phyloP scores from a whole-genome alignment of 2,888 invertebrate genomes.

The Agriopis marginaria region DNA sequence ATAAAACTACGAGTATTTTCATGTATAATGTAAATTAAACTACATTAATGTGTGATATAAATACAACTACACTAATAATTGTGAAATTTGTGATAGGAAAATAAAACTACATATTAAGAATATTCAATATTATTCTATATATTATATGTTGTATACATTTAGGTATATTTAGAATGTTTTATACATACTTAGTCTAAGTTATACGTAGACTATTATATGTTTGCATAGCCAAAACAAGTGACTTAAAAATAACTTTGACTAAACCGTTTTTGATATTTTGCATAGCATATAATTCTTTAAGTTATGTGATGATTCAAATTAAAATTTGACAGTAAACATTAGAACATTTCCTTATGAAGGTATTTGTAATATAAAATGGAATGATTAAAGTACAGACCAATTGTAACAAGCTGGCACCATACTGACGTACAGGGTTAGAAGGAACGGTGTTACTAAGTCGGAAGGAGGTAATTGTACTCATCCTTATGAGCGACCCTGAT shows the following conservation, averaged over 20 bases:
- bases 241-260: conserved; percentile 23
- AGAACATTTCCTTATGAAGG: too few species aligned
- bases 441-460: too few species aligned
- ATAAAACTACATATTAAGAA: conserved; percentile 29
- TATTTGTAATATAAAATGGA: too few species aligned
- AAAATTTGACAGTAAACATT: too few species aligned
- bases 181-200: conserved; percentile 18
- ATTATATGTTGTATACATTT: conserved; percentile 21
- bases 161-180: conserved; percentile 7
- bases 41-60: too few species aligned
- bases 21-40: too few species aligned
- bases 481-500: too few species aligned
- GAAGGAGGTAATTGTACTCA: too few species aligned
- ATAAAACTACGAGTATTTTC: too few species aligned
- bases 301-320: neutral
- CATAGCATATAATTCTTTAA: neutral
- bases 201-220: conserved; percentile 30
- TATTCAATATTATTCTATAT: conserved; percentile 38
- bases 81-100: neutral
- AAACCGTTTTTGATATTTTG: conserved; percentile 6
- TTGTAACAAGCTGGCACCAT: too few species aligned
- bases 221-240: conserved; percentile 59
- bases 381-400: too few species aligned
- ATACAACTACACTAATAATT: neutral
- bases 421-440: too few species aligned